Evolutionary conservation across 2,888 invertebrate genomes (phyloP).

Genomic region (Epirrhoe alternata): DNA sequence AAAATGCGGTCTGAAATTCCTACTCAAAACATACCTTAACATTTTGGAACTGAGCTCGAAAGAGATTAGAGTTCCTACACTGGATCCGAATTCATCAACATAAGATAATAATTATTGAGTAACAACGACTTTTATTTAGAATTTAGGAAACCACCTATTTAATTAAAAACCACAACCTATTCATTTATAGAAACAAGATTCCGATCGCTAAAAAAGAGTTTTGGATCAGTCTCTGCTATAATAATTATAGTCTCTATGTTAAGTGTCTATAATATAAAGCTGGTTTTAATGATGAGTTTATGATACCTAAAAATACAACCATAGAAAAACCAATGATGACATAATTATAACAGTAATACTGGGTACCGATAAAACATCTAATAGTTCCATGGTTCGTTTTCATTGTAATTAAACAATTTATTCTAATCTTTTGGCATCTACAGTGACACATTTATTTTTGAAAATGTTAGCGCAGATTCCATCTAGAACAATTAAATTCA

Average conservation of each 20-base stretch:
- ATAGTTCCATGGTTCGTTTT: background rate
- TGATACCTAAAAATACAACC: background rate
- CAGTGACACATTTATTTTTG: slow-evolving; percentile 22
- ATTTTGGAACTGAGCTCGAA: too few species aligned
- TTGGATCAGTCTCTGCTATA: background rate
- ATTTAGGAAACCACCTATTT: too few species aligned
- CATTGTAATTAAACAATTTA: slow-evolving; percentile 15
- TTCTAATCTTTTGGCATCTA: slow-evolving; percentile 28
- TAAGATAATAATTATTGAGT: too few species aligned
- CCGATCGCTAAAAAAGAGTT: background rate
- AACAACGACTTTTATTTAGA: too few species aligned
- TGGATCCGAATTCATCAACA: too few species aligned
- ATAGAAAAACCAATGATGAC: background rate
- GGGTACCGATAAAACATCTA: background rate
- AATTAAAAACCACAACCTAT: too few species aligned
- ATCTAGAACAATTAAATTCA: slow-evolving; percentile 41
- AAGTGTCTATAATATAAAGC: background rate
- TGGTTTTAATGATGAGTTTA: background rate
- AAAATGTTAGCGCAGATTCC: slow-evolving; percentile 21
- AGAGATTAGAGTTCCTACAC: too few species aligned
- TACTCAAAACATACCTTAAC: too few species aligned
- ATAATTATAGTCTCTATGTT: background rate
- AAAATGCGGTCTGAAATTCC: too few species aligned
- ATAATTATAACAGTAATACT: background rate
- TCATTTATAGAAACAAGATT: too few species aligned